Percentiles rank a stretch among this genome's conserved stretches.
These are phyloP conservation scores for Eledone cirrhosa DNA, from an alignment of 2,888 invertebrate species.

Conservation along the genomic window DNA sequence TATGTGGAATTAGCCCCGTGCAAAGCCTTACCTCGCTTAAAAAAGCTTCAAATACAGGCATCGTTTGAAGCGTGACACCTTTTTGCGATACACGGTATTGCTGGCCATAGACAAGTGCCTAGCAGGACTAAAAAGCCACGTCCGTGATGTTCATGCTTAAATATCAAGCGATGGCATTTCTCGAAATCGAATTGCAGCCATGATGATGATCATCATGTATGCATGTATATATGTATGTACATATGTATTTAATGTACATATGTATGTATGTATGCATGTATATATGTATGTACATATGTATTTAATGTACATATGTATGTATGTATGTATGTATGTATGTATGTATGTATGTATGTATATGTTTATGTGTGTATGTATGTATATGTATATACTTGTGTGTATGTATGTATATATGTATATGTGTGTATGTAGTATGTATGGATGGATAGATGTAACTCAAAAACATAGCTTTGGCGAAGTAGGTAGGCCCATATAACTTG, in stretches of 20 bases:
- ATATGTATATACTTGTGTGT: background rate
- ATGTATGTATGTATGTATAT: slow-evolving; percentile 13
- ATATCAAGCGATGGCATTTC: background rate
- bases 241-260: background rate
- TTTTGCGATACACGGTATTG: no score
- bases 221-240: background rate
- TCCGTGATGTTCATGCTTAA: no score
- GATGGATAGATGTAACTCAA: no score
- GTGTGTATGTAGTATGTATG: no score
- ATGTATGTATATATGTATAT: background rate
- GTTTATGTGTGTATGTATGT: slow-evolving; percentile 6
- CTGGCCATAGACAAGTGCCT: no score
- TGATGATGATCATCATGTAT: background rate
- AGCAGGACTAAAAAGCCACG: no score
- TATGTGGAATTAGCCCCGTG: background rate
- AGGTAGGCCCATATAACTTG: no score
- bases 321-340: slow-evolving; percentile 13
- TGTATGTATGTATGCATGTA: background rate
- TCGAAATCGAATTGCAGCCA: background rate
- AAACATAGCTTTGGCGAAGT: no score
- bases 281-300: background rate
- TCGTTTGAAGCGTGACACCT: no score
- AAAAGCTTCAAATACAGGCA: no score
- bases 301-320: background rate
- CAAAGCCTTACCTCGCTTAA: no score